Percentiles rank a stretch among this genome's conserved stretches.
These are phyloP conservation scores for Phrynocephalus vlangalii DNA, from an alignment of 2,797 vertebrate species.

Conservation along the genomic window DNA sequence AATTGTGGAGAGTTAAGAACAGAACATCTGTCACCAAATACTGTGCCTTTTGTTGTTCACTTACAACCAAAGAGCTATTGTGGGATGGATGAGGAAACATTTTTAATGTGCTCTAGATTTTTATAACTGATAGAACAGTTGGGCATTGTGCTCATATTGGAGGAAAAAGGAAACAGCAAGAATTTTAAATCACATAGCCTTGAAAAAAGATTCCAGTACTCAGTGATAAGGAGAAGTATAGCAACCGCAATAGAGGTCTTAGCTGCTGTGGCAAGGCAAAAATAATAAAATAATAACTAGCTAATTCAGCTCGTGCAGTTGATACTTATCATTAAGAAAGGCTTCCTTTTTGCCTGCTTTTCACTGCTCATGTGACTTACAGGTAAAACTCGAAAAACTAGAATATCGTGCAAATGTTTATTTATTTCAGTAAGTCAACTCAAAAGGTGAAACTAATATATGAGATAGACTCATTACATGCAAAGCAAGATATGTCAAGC, in stretches of 20 bases:
- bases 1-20: too few relatives aligned
- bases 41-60: background rate
- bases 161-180: background rate
- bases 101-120: background rate
- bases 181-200: background rate
- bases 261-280: background rate
- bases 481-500: too few relatives aligned
- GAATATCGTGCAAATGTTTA: too few relatives aligned
- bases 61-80: background rate
- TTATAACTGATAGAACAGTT: background rate
- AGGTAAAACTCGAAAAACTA: too few relatives aligned
- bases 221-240: background rate
- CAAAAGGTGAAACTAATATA: too few relatives aligned
- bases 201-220: background rate
- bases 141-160: background rate
- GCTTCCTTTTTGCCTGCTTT: background rate
- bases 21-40: background rate
- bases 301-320: background rate
- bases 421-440: too few relatives aligned
- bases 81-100: background rate
- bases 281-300: background rate
- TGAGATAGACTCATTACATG: too few relatives aligned
- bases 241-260: background rate
- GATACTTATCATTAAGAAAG: background rate
- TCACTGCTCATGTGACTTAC: background rate